A percentile compares a stretch with the other conserved stretches of the same genome.
Evolutionary conservation across 2,113 vertebrate genomes (phyloP).

Genomic region (Zootoca vivipara): DNA sequence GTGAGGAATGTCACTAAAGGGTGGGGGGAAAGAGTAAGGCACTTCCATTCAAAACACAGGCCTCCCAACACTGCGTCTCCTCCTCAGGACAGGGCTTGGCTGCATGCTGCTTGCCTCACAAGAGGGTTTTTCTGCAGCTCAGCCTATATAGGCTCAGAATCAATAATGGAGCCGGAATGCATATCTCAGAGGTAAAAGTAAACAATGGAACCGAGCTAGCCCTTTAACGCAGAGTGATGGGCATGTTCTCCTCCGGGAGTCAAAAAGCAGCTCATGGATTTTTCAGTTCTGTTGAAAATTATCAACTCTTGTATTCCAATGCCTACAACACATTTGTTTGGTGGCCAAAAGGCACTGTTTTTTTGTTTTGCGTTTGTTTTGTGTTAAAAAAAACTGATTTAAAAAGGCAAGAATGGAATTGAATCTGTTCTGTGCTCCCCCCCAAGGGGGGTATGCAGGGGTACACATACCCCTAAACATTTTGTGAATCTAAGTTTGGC

Average conservation of each 20-base stretch:
- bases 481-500: not conserved
- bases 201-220: slow-evolving; percentile 25
- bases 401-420: not conserved
- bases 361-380: no score
- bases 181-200: not conserved
- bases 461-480: not conserved
- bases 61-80: not conserved
- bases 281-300: not conserved
- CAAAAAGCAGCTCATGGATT: not conserved
- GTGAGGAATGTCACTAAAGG: not conserved
- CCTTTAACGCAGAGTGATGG: slow-evolving; percentile 14
- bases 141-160: not conserved
- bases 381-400: not conserved
- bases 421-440: not conserved
- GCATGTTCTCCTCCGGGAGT: slow-evolving; percentile 4
- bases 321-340: not conserved
- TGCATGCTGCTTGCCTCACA: not conserved
- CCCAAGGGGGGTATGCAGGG: no score
- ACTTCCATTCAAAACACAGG: not conserved
- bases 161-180: not conserved
- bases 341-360: not conserved
- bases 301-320: not conserved
- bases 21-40: not conserved
- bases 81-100: not conserved
- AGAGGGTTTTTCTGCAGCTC: not conserved